Evolutionary conservation across 2,797 vertebrate genomes (phyloP).

Genomic region (Enteromius afrohamiltoni): DNA sequence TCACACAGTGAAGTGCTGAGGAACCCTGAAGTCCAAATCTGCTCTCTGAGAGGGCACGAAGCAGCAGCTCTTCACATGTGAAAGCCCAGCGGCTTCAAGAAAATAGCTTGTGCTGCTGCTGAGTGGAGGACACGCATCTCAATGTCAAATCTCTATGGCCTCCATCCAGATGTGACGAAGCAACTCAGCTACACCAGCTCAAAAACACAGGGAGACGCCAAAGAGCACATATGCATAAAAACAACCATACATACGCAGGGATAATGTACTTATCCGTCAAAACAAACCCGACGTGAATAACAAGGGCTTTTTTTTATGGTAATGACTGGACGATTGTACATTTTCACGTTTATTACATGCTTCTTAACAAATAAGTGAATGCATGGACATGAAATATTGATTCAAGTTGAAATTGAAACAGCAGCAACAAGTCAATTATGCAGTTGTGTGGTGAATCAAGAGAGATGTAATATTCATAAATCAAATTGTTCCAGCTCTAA

Average conservation of each 20-base stretch:
- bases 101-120: background rate
- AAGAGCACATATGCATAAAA: background rate
- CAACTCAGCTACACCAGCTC: background rate
- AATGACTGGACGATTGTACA: background rate
- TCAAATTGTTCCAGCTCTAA: background rate
- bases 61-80: background rate
- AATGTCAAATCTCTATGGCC: constrained; percentile 10
- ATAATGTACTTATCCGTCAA: background rate
- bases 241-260: background rate
- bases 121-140: background rate
- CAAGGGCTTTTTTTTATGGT: background rate
- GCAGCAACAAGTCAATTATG: background rate
- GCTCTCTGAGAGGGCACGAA: background rate
- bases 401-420: constrained; percentile 15
- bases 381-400: background rate
- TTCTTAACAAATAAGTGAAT: background rate
- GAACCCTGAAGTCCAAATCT: background rate
- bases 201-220: background rate
- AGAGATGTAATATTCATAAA: background rate
- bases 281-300: background rate
- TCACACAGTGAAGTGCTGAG: background rate
- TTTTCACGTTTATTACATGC: background rate
- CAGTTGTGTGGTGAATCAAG: background rate
- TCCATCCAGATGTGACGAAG: constrained; percentile 14
- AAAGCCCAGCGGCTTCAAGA: background rate